A percentile compares a stretch with the other conserved stretches of the same genome.
These are phyloP conservation scores for Charadrius vociferus DNA, from an alignment of 2,113 vertebrate species.

Conservation along the genomic window DNA sequence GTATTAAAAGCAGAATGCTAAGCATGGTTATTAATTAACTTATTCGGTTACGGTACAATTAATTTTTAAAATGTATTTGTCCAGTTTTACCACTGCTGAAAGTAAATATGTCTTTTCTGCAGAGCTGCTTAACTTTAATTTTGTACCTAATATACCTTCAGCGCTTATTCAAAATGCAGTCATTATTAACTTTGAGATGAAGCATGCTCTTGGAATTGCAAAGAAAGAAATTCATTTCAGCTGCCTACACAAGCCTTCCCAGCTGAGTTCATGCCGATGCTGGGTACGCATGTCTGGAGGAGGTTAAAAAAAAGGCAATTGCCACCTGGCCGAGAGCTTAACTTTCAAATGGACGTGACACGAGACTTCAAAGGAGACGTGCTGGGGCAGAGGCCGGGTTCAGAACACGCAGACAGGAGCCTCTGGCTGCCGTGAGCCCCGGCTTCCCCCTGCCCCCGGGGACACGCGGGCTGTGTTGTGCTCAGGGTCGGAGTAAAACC, in stretches of 20 bases:
- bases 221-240: background rate
- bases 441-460: no score
- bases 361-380: no score
- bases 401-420: background rate
- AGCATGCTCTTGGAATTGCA: background rate
- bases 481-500: background rate
- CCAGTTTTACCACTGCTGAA: background rate
- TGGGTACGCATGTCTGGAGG: background rate
- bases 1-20: background rate
- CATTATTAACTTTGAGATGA: background rate
- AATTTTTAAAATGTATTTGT: background rate
- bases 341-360: background rate
- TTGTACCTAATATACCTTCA: background rate
- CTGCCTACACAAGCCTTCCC: background rate
- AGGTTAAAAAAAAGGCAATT: background rate
- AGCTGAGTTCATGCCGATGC: background rate
- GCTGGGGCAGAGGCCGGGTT: background rate
- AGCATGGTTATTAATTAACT: background rate
- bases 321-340: background rate
- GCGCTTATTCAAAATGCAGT: background rate
- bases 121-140: background rate
- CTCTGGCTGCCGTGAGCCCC: background rate
- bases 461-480: fast-evolving
- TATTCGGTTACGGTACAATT: background rate
- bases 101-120: background rate